Evolutionary conservation across 2,113 vertebrate genomes (phyloP).

Genomic region (Bagarius yarrelli): DNA sequence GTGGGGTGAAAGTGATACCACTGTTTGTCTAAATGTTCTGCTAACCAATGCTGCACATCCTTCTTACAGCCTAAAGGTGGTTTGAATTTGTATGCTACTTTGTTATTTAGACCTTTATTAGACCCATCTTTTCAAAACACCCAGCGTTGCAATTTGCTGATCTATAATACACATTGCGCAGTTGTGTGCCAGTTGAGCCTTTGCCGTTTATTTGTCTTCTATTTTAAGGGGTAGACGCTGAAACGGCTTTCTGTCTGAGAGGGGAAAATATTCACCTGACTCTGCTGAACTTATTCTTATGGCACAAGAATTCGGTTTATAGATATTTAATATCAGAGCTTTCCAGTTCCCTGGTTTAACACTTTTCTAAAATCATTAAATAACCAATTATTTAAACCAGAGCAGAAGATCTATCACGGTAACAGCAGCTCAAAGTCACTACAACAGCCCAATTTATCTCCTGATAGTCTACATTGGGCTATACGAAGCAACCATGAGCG

Average conservation of each 20-base stretch:
- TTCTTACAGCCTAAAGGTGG: background rate
- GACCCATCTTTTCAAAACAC: background rate
- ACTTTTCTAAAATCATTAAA: too few species aligned
- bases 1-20: constrained; percentile 42
- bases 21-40: constrained; percentile 36
- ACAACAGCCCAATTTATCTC: too few species aligned
- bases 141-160: background rate
- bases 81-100: background rate
- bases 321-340: too few species aligned
- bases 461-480: too few species aligned
- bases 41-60: background rate
- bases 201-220: background rate
- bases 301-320: too few species aligned
- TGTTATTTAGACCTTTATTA: constrained; percentile 8
- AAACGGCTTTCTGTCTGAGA: constrained; percentile 7
- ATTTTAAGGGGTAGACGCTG: background rate
- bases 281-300: background rate
- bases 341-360: too few species aligned
- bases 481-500: too few species aligned
- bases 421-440: too few species aligned
- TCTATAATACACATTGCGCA: background rate
- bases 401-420: too few species aligned
- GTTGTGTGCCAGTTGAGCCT: background rate
- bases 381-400: too few species aligned
- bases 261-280: constrained; percentile 19